Percentiles rank a stretch among this genome's conserved stretches.
Conservation (phyloP, 2,113 vertebrate genomes). For the Oophaga pumilio region DNA sequence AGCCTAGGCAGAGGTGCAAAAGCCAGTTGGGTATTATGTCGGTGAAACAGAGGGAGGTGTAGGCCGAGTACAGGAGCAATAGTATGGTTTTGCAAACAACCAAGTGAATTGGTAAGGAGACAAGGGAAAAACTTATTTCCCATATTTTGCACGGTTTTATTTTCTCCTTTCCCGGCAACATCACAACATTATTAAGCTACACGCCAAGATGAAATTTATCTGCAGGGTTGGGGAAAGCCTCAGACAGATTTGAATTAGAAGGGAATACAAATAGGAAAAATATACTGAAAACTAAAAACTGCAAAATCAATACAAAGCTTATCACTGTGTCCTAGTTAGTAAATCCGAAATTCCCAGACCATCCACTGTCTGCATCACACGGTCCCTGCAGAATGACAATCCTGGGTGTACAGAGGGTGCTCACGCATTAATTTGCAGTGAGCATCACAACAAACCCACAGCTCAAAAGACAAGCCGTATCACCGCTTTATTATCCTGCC, state of each 20-base stretch:
- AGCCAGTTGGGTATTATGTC: too few species aligned
- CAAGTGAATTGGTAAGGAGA: neutral
- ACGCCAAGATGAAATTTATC: neutral
- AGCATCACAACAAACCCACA: too few species aligned
- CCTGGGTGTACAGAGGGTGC: neutral
- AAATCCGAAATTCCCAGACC: neutral
- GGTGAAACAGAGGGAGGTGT: too few species aligned
- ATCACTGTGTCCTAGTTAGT: neutral
- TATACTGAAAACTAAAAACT: neutral
- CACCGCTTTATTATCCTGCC: too few species aligned
- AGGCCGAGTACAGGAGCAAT: too few species aligned
- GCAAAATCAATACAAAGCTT: slow-evolving; percentile 3
- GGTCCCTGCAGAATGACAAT: neutral
- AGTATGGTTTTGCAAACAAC: too few species aligned
- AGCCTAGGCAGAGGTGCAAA: too few species aligned
- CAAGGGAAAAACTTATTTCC: neutral
- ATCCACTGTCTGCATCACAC: neutral
- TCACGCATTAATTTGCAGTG: too few species aligned
- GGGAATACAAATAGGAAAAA: neutral
- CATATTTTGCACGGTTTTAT: neutral
- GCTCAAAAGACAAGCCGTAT: too few species aligned
- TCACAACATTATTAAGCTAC: neutral
- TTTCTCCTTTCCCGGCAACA: neutral
- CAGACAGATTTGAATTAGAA: neutral
- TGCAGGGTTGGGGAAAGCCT: neutral